Evolutionary conservation across 2,888 invertebrate species (phyloP).

Genomic region (Eupithecia subfuscata): DNA sequence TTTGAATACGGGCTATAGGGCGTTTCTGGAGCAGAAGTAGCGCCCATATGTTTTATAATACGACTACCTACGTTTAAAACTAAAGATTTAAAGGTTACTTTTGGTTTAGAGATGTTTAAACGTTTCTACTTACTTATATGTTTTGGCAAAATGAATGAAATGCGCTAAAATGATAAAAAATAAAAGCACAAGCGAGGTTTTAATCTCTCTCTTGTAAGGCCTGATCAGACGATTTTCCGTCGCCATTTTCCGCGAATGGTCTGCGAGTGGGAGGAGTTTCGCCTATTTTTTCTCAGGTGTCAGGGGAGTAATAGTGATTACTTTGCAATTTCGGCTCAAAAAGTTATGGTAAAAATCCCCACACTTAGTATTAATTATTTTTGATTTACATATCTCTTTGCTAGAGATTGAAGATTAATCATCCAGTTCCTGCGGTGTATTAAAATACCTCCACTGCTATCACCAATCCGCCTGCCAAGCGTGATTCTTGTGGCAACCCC

Average conservation of each 20-base stretch:
- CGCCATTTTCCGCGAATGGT: no score
- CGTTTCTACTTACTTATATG: not conserved
- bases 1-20: conserved; percentile 11
- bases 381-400: not conserved
- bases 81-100: not conserved
- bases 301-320: not conserved
- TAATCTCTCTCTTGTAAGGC: no score
- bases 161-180: not conserved
- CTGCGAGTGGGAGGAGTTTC: no score
- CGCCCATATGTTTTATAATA: not conserved
- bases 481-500: not conserved
- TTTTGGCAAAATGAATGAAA: not conserved
- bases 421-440: not conserved
- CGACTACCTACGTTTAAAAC: not conserved
- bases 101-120: not conserved
- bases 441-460: not conserved
- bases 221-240: no score
- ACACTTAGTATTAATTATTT: not conserved
- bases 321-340: not conserved
- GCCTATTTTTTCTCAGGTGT: no score
- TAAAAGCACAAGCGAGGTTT: no score
- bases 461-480: not conserved
- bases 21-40: not conserved
- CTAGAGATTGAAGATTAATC: not conserved
- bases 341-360: not conserved